phyloP scores from a whole-genome alignment of 2,797 vertebrate species.

The Gephyroberyx darwinii region DNA sequence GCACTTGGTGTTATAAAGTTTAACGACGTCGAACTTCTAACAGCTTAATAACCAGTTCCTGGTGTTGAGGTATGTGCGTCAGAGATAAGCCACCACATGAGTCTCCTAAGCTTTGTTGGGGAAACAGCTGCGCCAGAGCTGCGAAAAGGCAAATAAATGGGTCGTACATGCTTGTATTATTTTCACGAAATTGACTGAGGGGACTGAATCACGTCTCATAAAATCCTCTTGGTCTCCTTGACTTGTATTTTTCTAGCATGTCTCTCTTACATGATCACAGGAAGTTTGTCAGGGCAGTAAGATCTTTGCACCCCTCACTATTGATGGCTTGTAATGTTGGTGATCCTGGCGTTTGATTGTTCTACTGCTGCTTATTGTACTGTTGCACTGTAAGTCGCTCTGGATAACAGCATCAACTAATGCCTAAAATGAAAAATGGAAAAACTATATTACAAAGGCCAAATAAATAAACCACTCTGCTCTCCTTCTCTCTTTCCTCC shows the following conservation, averaged over 20 bases:
- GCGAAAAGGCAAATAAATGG: neutral
- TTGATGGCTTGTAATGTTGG: neutral
- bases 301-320: too few relatives aligned
- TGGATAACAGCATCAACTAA: too few relatives aligned
- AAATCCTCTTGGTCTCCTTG: neutral
- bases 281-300: too few relatives aligned
- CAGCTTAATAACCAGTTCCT: constrained; percentile 48
- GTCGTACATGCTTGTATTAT: neutral
- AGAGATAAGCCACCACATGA: constrained; percentile 39
- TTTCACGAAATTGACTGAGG: too few relatives aligned
- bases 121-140: constrained; percentile 38
- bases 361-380: neutral
- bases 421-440: neutral
- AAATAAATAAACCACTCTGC: neutral
- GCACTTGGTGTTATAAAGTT: constrained; percentile 55
- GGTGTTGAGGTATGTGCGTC: constrained; percentile 45
- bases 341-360: neutral
- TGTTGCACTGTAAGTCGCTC: too few relatives aligned
- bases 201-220: neutral
- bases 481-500: too few relatives aligned
- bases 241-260: too few relatives aligned
- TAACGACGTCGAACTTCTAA: constrained; percentile 44
- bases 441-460: neutral
- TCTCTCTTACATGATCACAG: too few relatives aligned
- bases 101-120: constrained; percentile 22